Percentiles rank a stretch among this genome's conserved stretches.
Conservation (phyloP, 1,140 invertebrate genomes). For the Euglossa dilemma region DNA sequence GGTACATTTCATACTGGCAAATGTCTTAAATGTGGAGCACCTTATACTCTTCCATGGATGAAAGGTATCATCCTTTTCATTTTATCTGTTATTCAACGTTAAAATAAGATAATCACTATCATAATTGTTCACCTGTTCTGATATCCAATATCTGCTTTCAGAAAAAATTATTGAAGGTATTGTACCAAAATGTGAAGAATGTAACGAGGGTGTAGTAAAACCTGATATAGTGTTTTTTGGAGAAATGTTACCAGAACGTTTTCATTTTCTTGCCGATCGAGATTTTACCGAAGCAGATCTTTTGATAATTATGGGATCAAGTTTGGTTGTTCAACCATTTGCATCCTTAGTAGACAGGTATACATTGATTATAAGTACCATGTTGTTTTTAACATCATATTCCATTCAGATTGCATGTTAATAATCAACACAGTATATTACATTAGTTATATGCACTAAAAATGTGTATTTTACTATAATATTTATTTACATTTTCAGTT, state of each 20-base stretch:
- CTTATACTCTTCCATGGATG: slow-evolving; percentile 92
- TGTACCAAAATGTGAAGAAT: slow-evolving; percentile 89
- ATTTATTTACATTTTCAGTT: too few species aligned
- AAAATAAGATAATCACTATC: not conserved
- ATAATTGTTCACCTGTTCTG: not conserved
- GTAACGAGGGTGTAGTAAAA: slow-evolving; percentile 91
- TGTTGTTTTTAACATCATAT: not conserved
- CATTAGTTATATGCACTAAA: not conserved
- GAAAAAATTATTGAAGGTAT: slow-evolving; percentile 88
- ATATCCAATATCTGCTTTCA: slow-evolving; percentile 70
- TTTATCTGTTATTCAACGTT: slow-evolving; percentile 18
- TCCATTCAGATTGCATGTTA: too few species aligned
- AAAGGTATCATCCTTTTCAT: slow-evolving; percentile 83
- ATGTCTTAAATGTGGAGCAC: slow-evolving; percentile 89
- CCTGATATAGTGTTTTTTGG: slow-evolving; percentile 98
- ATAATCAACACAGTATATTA: too few species aligned
- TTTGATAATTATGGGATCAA: slow-evolving; percentile 97
- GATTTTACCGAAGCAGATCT: slow-evolving; percentile 96
- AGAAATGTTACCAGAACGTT: slow-evolving; percentile 91
- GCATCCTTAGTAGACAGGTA: slow-evolving; percentile 93
- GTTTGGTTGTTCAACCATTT: slow-evolving; percentile 97
- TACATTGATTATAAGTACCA: slow-evolving; percentile 65
- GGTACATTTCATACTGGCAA: slow-evolving; percentile 95
- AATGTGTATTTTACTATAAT: too few species aligned
- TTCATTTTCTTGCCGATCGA: slow-evolving; percentile 85